These are phyloP conservation scores for Mirounga angustirostris DNA, from an alignment of 2,113 vertebrate species.

Conservation along the genomic window DNA sequence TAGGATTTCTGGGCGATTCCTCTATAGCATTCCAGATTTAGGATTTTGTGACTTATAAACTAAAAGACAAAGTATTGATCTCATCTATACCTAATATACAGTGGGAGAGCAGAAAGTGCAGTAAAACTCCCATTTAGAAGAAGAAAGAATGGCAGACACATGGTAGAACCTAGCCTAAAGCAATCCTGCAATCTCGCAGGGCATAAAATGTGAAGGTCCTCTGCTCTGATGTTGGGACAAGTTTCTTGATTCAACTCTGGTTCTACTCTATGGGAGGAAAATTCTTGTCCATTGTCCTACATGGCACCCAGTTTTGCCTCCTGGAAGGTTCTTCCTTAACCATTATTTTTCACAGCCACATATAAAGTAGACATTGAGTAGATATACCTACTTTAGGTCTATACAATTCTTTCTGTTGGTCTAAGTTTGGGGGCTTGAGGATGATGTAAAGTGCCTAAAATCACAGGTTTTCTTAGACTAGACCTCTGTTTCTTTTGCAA, in stretches of 20 bases:
- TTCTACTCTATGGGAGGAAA: background rate
- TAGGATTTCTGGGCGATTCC: background rate
- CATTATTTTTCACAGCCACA: background rate
- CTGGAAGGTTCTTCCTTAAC: background rate
- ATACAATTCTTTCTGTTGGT: background rate
- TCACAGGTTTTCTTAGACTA: background rate
- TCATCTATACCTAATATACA: background rate
- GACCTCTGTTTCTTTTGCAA: background rate
- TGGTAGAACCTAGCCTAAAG: background rate
- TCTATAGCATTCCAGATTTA: background rate
- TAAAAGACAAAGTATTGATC: background rate
- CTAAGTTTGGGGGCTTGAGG: background rate
- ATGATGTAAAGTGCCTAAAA: background rate
- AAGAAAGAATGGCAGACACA: background rate
- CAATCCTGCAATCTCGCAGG: background rate
- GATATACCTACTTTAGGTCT: background rate
- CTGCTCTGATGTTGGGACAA: background rate
- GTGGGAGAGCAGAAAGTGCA: background rate
- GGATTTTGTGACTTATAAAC: background rate
- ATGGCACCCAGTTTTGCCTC: background rate
- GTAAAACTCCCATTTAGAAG: background rate
- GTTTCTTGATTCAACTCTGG: background rate
- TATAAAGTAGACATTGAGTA: background rate
- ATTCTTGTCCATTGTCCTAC: background rate
- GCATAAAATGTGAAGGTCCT: background rate